Conservation (phyloP, 2,113 vertebrate species). For the Poicephalus meyeri region DNA sequence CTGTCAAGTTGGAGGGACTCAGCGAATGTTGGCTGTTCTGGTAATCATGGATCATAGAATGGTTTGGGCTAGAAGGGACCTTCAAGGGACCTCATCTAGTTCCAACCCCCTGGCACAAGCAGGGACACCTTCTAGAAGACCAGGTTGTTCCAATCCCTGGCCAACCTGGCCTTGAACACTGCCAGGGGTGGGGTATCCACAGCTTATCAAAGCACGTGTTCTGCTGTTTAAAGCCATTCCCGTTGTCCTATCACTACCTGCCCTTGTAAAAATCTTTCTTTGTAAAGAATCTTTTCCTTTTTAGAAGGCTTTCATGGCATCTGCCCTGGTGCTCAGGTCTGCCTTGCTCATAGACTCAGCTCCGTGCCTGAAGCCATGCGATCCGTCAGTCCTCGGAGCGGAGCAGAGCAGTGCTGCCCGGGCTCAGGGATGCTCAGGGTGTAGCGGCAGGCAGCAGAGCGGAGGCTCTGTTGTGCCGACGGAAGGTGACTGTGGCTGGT, state of each 20-base stretch:
- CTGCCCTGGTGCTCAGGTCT: background rate
- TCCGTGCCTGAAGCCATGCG: background rate
- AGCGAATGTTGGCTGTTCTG: background rate
- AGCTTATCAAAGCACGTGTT: background rate
- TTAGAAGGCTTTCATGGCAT: background rate
- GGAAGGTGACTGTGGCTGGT: background rate
- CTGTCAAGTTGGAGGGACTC: background rate
- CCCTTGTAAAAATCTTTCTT: background rate
- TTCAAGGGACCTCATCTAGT: background rate
- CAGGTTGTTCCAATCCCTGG: background rate
- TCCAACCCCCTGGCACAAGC: background rate
- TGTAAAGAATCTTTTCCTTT: background rate
- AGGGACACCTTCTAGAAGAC: background rate
- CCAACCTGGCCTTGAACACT: background rate
- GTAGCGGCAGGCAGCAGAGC: accelerated
- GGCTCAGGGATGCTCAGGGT: background rate
- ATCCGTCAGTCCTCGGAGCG: accelerated
- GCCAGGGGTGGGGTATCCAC: background rate
- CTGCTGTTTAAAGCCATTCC: background rate
- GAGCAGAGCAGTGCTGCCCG: background rate
- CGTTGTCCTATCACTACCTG: background rate
- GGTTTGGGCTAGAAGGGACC: background rate
- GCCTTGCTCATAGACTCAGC: background rate
- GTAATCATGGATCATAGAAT: background rate
- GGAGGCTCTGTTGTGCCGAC: background rate